Conservation (phyloP, 2,888 invertebrate species). For the Achlya flavicornis region DNA sequence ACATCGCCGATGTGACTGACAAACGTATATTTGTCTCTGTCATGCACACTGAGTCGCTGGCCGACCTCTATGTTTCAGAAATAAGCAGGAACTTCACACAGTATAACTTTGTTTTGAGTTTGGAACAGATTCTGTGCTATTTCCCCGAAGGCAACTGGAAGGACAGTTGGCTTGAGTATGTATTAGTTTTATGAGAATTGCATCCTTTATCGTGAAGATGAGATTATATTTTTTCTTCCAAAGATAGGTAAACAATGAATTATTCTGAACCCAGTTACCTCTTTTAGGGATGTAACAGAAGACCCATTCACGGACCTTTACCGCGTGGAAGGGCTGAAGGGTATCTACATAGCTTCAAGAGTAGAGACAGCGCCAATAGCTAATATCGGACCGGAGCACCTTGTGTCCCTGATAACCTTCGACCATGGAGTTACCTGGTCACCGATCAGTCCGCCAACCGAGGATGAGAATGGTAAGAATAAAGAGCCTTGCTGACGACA, state of each 20-base stretch:
- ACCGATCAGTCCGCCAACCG: slow-evolving; percentile 87
- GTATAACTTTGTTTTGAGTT: slow-evolving; percentile 89
- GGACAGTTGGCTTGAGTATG: slow-evolving; percentile 92
- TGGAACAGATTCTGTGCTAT: slow-evolving; percentile 92
- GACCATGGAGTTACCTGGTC: slow-evolving; percentile 95
- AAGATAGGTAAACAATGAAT: neutral
- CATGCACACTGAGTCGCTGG: slow-evolving; percentile 88
- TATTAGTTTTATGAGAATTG: slow-evolving; percentile 20
- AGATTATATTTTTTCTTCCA: no score
- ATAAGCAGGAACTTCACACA: slow-evolving; percentile 85
- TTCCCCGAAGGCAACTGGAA: slow-evolving; percentile 93
- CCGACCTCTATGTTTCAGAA: slow-evolving; percentile 93
- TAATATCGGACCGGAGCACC: slow-evolving; percentile 88
- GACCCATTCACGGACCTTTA: slow-evolving; percentile 94
- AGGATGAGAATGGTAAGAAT: slow-evolving; percentile 82
- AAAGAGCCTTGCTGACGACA: neutral
- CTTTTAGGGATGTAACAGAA: slow-evolving; percentile 88
- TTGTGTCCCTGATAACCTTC: slow-evolving; percentile 91
- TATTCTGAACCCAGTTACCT: slow-evolving; percentile 11
- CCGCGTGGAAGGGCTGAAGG: slow-evolving; percentile 92
- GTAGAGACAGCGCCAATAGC: slow-evolving; percentile 82
- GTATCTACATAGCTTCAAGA: slow-evolving; percentile 95
- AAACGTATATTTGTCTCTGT: slow-evolving; percentile 92
- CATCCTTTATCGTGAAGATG: no score
- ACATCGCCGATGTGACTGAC: slow-evolving; percentile 92